These are phyloP conservation scores for Dasyurus viverrinus DNA, from an alignment of 2,113 vertebrate genomes.

Conservation along the genomic window DNA sequence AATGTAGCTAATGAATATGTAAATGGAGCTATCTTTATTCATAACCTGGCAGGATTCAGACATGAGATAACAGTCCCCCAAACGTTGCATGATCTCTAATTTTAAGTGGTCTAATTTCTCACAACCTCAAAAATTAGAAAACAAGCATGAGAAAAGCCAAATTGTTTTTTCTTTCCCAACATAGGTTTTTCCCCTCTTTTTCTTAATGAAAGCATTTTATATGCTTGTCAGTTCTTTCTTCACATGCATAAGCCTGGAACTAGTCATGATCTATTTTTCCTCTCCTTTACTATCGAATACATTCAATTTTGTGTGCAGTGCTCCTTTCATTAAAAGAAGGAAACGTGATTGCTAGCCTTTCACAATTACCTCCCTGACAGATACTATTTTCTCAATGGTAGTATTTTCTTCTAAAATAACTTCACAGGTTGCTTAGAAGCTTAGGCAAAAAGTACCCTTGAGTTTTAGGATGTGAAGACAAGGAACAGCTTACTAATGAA, in stretches of 20 bases:
- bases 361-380: slow-evolving; percentile 1
- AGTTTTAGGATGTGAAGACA: slow-evolving; percentile 19
- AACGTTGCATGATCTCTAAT: slow-evolving; percentile 59
- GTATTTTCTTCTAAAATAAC: neutral
- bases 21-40: slow-evolving; percentile 81
- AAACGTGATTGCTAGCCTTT: neutral
- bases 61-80: slow-evolving; percentile 64
- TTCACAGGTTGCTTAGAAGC: neutral
- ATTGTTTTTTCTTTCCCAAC: neutral
- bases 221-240: slow-evolving; percentile 20
- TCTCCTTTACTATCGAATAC: neutral
- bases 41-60: slow-evolving; percentile 73
- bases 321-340: neutral
- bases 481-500: neutral
- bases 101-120: slow-evolving; percentile 67
- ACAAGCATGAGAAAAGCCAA: slow-evolving; percentile 18
- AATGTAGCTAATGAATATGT: slow-evolving; percentile 79
- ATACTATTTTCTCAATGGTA: neutral
- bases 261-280: neutral
- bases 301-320: neutral
- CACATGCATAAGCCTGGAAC: neutral
- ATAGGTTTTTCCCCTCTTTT: neutral
- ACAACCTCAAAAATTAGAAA: slow-evolving; percentile 64
- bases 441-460: neutral
- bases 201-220: slow-evolving; percentile 15